phyloP scores from a whole-genome alignment of 2,113 vertebrate species.

The Pipa parva region DNA sequence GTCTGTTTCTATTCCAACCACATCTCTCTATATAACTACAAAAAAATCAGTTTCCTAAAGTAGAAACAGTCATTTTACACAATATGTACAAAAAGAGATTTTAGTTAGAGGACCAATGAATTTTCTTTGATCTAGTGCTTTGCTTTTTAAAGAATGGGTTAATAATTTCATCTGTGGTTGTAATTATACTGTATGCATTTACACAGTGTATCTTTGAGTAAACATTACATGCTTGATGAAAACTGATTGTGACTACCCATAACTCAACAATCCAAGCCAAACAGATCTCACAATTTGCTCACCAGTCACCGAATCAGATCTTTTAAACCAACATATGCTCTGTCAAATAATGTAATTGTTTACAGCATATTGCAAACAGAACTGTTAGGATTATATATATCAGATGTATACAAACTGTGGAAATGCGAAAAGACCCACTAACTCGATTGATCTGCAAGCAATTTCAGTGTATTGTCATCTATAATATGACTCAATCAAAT shows the following conservation, averaged over 20 bases:
- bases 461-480: not conserved
- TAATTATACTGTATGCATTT: not conserved
- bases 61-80: too few species aligned
- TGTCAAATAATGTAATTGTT: conserved; percentile 20
- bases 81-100: too few species aligned
- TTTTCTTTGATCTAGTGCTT: not conserved
- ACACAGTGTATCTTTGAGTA: conserved; percentile 2
- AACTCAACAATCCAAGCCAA: not conserved
- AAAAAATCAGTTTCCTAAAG: too few species aligned
- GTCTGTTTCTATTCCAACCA: too few species aligned
- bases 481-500: not conserved
- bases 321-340: not conserved
- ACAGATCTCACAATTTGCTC: not conserved
- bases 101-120: not conserved
- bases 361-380: conserved; percentile 12
- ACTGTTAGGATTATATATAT: conserved; percentile 3
- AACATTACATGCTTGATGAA: conserved; percentile 26
- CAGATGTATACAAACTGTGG: conserved; percentile 8
- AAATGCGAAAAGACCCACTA: not conserved
- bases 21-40: too few species aligned
- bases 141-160: not conserved
- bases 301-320: not conserved
- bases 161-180: conserved; percentile 11
- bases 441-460: not conserved
- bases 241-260: conserved; percentile 13